Evolutionary conservation across 2,113 vertebrate genomes (phyloP).

Genomic region (Stegastes partitus): DNA sequence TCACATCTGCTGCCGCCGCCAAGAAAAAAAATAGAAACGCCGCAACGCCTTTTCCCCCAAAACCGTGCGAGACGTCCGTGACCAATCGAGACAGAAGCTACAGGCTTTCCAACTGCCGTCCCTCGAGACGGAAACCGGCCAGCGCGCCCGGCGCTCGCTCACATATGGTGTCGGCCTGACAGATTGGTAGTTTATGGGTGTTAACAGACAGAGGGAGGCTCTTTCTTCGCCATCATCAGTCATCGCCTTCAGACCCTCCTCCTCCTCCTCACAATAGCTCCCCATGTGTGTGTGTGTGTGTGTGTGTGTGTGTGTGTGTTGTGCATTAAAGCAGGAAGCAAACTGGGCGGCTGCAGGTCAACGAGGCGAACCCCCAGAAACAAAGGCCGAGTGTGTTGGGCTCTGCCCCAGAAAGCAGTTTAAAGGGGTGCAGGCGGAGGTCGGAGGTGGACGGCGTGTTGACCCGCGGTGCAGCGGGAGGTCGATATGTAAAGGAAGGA

Average conservation of each 20-base stretch:
- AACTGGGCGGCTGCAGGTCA: constrained; percentile 53
- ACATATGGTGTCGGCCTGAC: constrained; percentile 61
- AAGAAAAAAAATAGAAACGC: too few relatives aligned
- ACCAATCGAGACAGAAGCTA: constrained; percentile 80
- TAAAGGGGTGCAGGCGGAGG: constrained; percentile 41
- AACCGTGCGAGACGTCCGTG: constrained; percentile 57
- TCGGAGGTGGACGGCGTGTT: constrained; percentile 64
- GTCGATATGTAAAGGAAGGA: background rate
- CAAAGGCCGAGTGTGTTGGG: constrained; percentile 47
- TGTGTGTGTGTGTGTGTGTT: constrained; percentile 17
- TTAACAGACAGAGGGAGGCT: constrained; percentile 79
- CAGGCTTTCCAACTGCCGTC: constrained; percentile 79
- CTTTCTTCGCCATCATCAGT: constrained; percentile 78
- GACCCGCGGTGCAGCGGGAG: constrained; percentile 33
- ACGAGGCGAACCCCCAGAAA: constrained; percentile 37
- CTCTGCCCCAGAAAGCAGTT: constrained; percentile 37
- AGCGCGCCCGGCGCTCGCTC: constrained; percentile 38
- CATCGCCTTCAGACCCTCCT: constrained; percentile 64
- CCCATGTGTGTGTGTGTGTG: constrained; percentile 14
- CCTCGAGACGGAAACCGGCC: constrained; percentile 57
- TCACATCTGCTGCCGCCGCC: constrained; percentile 66
- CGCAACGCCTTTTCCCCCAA: background rate
- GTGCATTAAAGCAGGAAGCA: constrained; percentile 60
- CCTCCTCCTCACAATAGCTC: constrained; percentile 29
- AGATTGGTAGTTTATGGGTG: constrained; percentile 83